Evolutionary conservation across 2,797 vertebrate species (phyloP).

Genomic region (Moxostoma hubbsi): DNA sequence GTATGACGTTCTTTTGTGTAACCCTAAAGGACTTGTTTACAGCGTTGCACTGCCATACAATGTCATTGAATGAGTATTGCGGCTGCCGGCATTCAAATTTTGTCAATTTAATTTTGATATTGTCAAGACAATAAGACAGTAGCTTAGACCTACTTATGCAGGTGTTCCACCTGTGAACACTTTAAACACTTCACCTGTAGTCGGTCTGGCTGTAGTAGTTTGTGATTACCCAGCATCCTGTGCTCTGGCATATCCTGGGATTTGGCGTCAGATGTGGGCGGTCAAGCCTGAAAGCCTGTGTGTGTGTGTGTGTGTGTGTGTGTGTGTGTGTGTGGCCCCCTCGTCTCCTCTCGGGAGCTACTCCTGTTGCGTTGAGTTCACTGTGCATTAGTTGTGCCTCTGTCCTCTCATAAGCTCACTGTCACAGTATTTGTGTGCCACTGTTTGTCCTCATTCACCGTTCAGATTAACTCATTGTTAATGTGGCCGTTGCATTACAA

Average conservation of each 20-base stretch:
- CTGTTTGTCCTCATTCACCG: neutral
- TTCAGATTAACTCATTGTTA: neutral
- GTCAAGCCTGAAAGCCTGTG: constrained; percentile 34
- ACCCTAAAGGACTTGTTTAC: too few species aligned
- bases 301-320: neutral
- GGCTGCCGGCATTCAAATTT: too few species aligned
- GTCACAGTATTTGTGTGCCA: constrained; percentile 15
- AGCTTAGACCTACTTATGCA: neutral
- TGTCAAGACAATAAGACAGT: too few species aligned
- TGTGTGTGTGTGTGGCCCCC: neutral
- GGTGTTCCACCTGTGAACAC: neutral
- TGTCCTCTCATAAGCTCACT: constrained; percentile 5
- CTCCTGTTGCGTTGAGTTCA: neutral
- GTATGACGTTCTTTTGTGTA: too few species aligned
- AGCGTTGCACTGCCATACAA: too few species aligned
- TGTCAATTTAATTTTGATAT: too few species aligned
- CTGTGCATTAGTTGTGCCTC: constrained; percentile 12
- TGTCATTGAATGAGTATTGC: too few species aligned
- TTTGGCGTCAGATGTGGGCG: constrained; percentile 28
- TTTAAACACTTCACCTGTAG: neutral
- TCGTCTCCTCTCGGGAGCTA: constrained; percentile 19
- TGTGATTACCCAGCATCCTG: constrained; percentile 23
- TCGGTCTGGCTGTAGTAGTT: constrained; percentile 4
- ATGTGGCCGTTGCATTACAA: neutral
- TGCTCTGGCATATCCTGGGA: constrained; percentile 20